Conservation (phyloP, 2,113 vertebrate genomes). For the Rousettus leschenaultii region DNA sequence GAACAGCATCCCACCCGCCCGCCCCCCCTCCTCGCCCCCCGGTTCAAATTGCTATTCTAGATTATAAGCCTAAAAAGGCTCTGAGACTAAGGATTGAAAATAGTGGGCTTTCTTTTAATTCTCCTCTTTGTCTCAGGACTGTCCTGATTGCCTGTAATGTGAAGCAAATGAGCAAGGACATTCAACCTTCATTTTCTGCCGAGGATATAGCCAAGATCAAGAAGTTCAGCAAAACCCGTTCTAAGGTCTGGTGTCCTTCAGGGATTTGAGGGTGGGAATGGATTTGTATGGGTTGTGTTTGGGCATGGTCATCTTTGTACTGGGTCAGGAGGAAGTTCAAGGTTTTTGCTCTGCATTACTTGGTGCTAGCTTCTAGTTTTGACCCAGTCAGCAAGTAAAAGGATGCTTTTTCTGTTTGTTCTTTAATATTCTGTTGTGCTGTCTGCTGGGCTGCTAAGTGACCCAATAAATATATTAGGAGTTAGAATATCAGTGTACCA, state of each 20-base stretch:
- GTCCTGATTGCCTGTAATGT: slow-evolving; percentile 95
- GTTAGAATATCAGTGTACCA: neutral
- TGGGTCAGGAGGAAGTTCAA: neutral
- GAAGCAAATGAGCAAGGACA: slow-evolving; percentile 95
- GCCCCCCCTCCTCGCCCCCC: too few relatives aligned
- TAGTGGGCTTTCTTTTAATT: neutral
- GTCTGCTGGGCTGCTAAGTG: neutral
- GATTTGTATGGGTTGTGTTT: neutral
- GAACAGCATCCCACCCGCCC: neutral
- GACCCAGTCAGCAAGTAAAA: neutral
- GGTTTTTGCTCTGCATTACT: neutral
- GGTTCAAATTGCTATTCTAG: neutral
- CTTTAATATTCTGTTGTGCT: neutral
- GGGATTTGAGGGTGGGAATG: neutral
- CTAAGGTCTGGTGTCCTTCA: slow-evolving; percentile 82
- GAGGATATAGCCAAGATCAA: slow-evolving; percentile 95
- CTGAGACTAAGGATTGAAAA: neutral
- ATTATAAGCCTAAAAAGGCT: neutral
- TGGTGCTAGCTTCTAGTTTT: neutral
- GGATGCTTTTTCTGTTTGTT: neutral
- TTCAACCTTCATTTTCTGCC: slow-evolving; percentile 88
- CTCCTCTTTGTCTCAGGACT: slow-evolving; percentile 83
- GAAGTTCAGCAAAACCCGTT: slow-evolving; percentile 90
- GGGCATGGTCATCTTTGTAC: neutral
- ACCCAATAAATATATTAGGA: neutral